Conservation (phyloP, 2,888 invertebrate genomes). For the Tortrix viridana region DNA sequence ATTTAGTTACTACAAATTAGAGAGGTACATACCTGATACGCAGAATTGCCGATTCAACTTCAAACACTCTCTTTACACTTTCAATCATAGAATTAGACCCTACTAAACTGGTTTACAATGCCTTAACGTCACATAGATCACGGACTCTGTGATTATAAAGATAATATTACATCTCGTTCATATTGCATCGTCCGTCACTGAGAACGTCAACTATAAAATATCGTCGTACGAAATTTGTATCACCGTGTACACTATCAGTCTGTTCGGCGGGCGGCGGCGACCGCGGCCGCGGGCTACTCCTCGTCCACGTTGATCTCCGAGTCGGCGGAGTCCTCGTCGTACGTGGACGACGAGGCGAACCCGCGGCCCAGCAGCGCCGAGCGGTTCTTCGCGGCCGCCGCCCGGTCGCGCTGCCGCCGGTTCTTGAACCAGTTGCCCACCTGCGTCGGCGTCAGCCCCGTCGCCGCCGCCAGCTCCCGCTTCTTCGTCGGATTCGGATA, state of each 20-base stretch:
- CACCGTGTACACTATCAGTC: conserved; percentile 63
- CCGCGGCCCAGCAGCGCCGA: conserved; percentile 85
- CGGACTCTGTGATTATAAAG: conserved; percentile 59
- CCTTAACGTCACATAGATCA: conserved; percentile 71
- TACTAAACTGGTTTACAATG: conserved; percentile 66
- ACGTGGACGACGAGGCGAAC: conserved; percentile 80
- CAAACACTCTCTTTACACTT: conserved; percentile 72
- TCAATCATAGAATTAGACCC: conserved; percentile 62
- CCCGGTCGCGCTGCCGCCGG: conserved; percentile 97
- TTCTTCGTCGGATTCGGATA: conserved; percentile 99
- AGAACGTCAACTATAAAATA: conserved; percentile 47
- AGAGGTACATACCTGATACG: conserved; percentile 73
- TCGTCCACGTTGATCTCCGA: conserved; percentile 82
- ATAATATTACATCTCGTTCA: conserved; percentile 62
- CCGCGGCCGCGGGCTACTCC: conserved; percentile 59
- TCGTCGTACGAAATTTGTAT: conserved; percentile 44
- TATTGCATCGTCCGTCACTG: conserved; percentile 67
- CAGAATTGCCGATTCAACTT: conserved; percentile 59
- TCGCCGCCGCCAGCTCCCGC: conserved; percentile 96
- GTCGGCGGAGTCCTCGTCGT: conserved; percentile 81
- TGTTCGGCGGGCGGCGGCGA: conserved; percentile 38
- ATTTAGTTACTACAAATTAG: conserved; percentile 53
- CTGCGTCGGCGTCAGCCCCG: conserved; percentile 97
- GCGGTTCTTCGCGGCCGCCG: conserved; percentile 98
- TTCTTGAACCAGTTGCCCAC: conserved; percentile 99